Conservation (phyloP, 2,113 vertebrate genomes). For the Thermophis baileyi region DNA sequence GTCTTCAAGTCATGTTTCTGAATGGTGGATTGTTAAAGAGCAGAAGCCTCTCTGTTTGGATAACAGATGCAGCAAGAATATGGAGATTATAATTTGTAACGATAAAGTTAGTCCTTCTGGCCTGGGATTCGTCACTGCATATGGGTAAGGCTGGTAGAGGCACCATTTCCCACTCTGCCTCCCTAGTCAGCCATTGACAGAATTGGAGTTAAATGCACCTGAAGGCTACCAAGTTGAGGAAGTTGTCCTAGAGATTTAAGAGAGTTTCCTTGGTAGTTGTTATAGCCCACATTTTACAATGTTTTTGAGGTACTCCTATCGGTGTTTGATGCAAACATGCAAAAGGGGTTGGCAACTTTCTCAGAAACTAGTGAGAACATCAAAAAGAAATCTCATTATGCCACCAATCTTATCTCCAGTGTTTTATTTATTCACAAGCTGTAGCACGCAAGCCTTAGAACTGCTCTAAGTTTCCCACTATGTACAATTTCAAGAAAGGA, state of each 20-base stretch:
- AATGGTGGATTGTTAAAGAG: slow-evolving; percentile 80
- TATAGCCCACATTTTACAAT: background rate
- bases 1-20: slow-evolving; percentile 18
- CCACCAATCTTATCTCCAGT: background rate
- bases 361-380: background rate
- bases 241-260: background rate
- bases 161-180: background rate
- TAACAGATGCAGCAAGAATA: slow-evolving; percentile 62
- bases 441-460: background rate
- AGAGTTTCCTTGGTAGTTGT: background rate
- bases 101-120: slow-evolving; percentile 83
- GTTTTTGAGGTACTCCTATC: background rate
- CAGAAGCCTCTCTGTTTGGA: slow-evolving; percentile 52
- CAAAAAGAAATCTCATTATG: background rate
- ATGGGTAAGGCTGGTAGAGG: slow-evolving; percentile 63
- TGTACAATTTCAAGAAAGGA: background rate
- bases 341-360: background rate
- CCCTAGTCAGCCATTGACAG: background rate
- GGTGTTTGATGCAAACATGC: background rate
- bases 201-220: background rate
- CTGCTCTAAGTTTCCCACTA: background rate
- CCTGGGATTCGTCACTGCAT: slow-evolving; percentile 76
- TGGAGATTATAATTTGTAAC: slow-evolving; percentile 71
- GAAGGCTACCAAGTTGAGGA: background rate
- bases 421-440: background rate